Percentiles rank a stretch among this genome's conserved stretches.
Conservation (phyloP, 2,797 vertebrate genomes). For the Threskiornis aethiopicus region DNA sequence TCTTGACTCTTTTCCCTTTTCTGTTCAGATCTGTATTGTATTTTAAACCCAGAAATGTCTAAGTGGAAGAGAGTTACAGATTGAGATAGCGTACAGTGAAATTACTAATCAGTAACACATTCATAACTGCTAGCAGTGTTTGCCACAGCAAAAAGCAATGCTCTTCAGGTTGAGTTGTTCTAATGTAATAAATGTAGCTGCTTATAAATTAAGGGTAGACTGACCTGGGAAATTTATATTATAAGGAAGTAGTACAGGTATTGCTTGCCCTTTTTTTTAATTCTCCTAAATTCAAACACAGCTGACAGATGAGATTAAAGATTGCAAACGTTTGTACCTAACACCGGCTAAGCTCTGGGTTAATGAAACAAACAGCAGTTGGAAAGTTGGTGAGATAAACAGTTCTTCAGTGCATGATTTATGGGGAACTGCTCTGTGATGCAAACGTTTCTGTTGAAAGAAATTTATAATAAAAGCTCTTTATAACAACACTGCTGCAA, state of each 20-base stretch:
- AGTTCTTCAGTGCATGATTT: not conserved
- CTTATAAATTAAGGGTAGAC: not conserved
- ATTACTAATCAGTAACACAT: not conserved
- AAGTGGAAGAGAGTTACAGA: not conserved
- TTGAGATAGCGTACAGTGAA: not conserved
- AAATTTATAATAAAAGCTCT: not conserved
- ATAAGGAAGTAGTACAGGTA: not conserved
- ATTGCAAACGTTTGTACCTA: not conserved
- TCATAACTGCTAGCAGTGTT: not conserved
- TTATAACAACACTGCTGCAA: not conserved
- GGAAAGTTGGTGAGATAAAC: constrained; percentile 18
- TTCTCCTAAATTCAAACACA: not conserved
- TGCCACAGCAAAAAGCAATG: not conserved
- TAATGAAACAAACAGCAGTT: constrained; percentile 16
- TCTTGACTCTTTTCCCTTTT: not conserved
- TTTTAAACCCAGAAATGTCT: not conserved
- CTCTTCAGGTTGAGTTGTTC: not conserved
- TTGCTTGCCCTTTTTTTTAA: not conserved
- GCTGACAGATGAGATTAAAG: constrained; percentile 2
- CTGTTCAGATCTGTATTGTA: not conserved
- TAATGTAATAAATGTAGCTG: not conserved
- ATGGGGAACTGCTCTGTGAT: not conserved
- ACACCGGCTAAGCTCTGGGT: not conserved
- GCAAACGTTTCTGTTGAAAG: not conserved
- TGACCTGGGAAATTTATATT: constrained; percentile 9